phyloP scores from a whole-genome alignment of 2,113 vertebrate species.

The Xyliphius kryptos region DNA sequence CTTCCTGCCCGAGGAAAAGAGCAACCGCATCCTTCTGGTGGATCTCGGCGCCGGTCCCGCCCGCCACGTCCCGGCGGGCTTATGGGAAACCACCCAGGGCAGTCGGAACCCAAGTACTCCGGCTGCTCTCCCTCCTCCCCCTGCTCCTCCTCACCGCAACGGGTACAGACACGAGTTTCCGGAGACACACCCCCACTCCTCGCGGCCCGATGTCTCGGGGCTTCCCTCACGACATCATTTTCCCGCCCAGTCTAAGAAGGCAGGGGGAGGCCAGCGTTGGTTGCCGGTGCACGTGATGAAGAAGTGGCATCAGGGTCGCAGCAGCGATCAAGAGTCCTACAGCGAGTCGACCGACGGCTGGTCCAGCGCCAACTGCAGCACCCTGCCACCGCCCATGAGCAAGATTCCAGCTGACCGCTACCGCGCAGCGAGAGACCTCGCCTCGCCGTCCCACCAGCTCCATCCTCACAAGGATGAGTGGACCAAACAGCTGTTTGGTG shows the following conservation, averaged over 20 bases:
- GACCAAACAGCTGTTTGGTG: constrained; percentile 83
- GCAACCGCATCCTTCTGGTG: constrained; percentile 81
- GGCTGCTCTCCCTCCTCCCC: constrained; percentile 44
- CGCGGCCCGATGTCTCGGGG: constrained; percentile 64
- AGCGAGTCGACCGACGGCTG: constrained; percentile 94
- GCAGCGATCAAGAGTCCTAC: constrained; percentile 94
- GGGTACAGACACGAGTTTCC: constrained; percentile 76
- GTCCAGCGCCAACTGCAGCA: constrained; percentile 94
- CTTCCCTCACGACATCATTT: constrained; percentile 64
- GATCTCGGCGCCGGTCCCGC: constrained; percentile 77
- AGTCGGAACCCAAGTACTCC: constrained; percentile 63
- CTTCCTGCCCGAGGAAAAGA: constrained; percentile 88
- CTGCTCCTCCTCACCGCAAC: constrained; percentile 71
- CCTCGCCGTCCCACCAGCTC: constrained; percentile 59
- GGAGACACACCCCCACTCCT: constrained; percentile 67
- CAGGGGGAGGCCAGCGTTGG: constrained; percentile 70
- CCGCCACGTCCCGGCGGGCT: constrained; percentile 64
- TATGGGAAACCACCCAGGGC: constrained; percentile 72
- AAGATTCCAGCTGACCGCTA: constrained; percentile 97
- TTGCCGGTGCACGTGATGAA: constrained; percentile 85
- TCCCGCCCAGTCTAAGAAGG: constrained; percentile 60
- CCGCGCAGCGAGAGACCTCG: constrained; percentile 73
- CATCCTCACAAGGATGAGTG: constrained; percentile 77
- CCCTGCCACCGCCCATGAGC: constrained; percentile 92
- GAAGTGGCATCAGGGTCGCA: constrained; percentile 78